Evolutionary conservation across 2,113 vertebrate species (phyloP), one percentile per base, ranked within the genome.

Genomic region (Silurus glanis): DNA sequence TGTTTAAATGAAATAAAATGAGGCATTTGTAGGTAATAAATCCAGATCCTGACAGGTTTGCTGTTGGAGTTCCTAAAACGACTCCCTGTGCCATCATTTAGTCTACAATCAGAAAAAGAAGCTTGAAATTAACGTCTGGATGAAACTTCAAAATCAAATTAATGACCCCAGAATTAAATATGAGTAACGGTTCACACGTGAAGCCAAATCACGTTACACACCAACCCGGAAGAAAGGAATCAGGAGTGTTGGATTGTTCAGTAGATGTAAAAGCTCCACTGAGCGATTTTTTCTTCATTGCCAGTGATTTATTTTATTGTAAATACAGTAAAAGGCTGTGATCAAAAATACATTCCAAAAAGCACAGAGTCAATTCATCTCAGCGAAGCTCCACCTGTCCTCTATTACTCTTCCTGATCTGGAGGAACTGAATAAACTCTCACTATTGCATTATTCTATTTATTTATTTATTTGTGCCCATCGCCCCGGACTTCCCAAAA

Each of bases 391-490:
- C 83, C 62, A 67, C 80, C 80, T 80, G 75, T 78, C 83, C 61
- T 82, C 45, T 28, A 23, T 74, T 59, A 25, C 80, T 72, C 79
- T 5, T 25, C 51, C 62, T 51, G 67, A 83, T 69, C 84, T 28
- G 61, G 84, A 87, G 37, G 2, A 37, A 37, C 37, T 84, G 79
- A 83, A 85, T 79, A 49, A 80, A 51, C 62, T 80, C 37, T 25
- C 49, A 56, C 64, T n/a, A 75, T 84, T 75, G 17, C 7, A 37
- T 55, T 78, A 67, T 16, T 56, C 21, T 37, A 66, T 86, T 92
- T 90, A 88, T 88, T 90, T 92, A 90, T 91, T 90, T 83, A 91
- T 94, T 89, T 90, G 89, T 91, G 86, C 76, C 85, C 81, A 19
- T 71, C 61, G 37, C 79, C 81, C 75, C 62, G 59, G 28, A 71